Base-by-base conservation (phyloP, 2,113 vertebrate genomes). In the Prolemur simus region DNA sequence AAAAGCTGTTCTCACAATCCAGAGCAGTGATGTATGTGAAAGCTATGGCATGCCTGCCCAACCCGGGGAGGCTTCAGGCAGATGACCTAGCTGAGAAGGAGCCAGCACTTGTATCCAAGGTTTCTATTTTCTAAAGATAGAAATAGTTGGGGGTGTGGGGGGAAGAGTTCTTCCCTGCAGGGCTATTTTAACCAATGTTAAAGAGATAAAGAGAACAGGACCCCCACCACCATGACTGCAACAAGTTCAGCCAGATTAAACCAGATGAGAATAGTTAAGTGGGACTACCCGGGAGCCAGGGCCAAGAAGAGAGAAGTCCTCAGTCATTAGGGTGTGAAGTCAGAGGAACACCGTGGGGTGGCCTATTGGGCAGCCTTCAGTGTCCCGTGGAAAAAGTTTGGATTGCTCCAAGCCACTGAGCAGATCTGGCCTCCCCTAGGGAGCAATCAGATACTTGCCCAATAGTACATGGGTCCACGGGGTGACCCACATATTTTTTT, bases 91-190 rank as follows among this genome's bases (percentile, higher is more conserved):
- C 69, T 86, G 63, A 87, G 66, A 37, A 73, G 25, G 21, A 87
- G 45, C 80, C 88, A 93, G 69, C 63, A 87, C 29, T 73, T 47
- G n/a, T 71, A 37, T 47, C 68, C 58, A 76, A 45, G n/a, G n/a
- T 66, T 80, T 84, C 85, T 76, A 34, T 89, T 83, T 89, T 84
- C 88, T 92, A 96, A 95, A 90, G 47, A 90, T 64, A 95, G 77
- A 96, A 94, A 54, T 54, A 80, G 63, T 13, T 56, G 6, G 29
- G 27, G 15, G 32, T 9, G 18, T 56, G 32, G 23, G 20, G 42
- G 54, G 52, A 15, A 6, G 1, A 1, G 29, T 68, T 63, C 10
- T 29, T 63, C 60, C 71, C 56, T 95, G 25, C 17, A 45, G 52
- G 87, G 64, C 95, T n/a, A 87, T 73, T 96, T 77, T 85, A 85